A percentile compares a stretch with the other conserved stretches of the same genome.
Evolutionary conservation across 1,140 invertebrate species (phyloP).

Genomic region (Anagrus nilaparvatae): DNA sequence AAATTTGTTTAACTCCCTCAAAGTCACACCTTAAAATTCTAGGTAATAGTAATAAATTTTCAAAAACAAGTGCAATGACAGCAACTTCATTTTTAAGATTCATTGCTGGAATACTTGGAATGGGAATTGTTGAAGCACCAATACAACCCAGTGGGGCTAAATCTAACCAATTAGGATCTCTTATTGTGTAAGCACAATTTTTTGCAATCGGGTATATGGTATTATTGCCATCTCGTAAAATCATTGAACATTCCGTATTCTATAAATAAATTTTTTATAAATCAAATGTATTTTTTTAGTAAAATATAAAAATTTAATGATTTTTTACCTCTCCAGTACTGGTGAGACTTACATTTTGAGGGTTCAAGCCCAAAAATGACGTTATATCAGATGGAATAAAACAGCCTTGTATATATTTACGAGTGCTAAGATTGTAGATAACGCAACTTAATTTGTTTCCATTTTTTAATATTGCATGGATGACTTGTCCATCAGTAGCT

Average conservation of each 20-base stretch:
- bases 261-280: conserved; percentile 28
- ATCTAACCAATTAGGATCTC: conserved; percentile 89
- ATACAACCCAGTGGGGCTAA: conserved; percentile 78
- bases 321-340: conserved; percentile 74
- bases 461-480: conserved; percentile 76
- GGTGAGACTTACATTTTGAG: conserved; percentile 66
- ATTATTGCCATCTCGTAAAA: conserved; percentile 87
- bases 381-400: conserved; percentile 78
- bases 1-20: conserved; percentile 72
- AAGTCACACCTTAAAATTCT: conserved; percentile 84
- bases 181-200: conserved; percentile 85
- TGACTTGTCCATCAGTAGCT: conserved; percentile 65
- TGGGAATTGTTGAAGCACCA: conserved; percentile 65
- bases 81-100: conserved; percentile 76
- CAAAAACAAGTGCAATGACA: conserved; percentile 77
- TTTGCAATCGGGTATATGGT: conserved; percentile 91
- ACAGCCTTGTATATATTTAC: conserved; percentile 80
- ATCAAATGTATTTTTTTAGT: neutral
- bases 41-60: conserved; percentile 80
- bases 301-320: conserved; percentile 6
- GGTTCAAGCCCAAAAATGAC: conserved; percentile 70
- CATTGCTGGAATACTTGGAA: conserved; percentile 45
- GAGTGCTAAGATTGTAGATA: conserved; percentile 76
- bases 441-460: conserved; percentile 71
- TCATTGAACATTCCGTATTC: conserved; percentile 73